Base-by-base conservation (phyloP, 64 coral and sea anemone species). In the Montipora capricornis region DNA sequence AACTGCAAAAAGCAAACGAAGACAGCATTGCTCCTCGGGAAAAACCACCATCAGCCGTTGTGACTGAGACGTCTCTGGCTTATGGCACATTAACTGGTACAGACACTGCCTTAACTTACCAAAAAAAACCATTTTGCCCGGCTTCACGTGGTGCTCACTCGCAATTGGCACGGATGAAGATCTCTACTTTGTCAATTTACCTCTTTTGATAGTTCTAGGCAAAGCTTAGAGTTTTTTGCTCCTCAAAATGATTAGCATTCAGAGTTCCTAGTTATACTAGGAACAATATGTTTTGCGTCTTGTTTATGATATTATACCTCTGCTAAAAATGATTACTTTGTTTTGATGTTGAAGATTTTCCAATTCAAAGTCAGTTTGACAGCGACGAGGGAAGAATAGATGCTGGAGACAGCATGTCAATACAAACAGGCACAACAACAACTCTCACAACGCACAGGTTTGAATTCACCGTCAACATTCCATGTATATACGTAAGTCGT, bases 351-450 rank as follows among this genome's bases (percentile, higher is more conserved):
- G 3, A 59, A 90, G 92, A 87, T 55, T 87, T 93, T 48, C 82
- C 76, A 76, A 60, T 8, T 5, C 76, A 8, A 87, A 48, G 16
- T 20, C 83, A 93, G 50, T 68, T 66, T 22, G 92, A 92, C 47
- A 84, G 80, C 47, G 81, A 93, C 47, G 92, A 93, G 11, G 74
- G 47, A 4, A 79, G 87, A 76, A 93, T 83, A 52, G 92, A 88
- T 17, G 87, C 84, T 11, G 92, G 64, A 51, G 82, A 93, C 47
- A 73, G 74, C 12, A 88, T 93, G 75, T 93, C 92, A 26, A 60
- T 88, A 86, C 82, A 86, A 73, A 86, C 82, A 73, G 82, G 37
- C 17, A 86, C 82, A 73, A 86, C 82, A 73, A 86, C 82, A 22
- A 66, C 44, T 8, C 61, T 47, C 5, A 73, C 66, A 70, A 86